Evolutionary conservation across 2,797 vertebrate genomes (phyloP), one percentile per base, ranked within the genome.

Genomic region (Lacerta bilineata): DNA sequence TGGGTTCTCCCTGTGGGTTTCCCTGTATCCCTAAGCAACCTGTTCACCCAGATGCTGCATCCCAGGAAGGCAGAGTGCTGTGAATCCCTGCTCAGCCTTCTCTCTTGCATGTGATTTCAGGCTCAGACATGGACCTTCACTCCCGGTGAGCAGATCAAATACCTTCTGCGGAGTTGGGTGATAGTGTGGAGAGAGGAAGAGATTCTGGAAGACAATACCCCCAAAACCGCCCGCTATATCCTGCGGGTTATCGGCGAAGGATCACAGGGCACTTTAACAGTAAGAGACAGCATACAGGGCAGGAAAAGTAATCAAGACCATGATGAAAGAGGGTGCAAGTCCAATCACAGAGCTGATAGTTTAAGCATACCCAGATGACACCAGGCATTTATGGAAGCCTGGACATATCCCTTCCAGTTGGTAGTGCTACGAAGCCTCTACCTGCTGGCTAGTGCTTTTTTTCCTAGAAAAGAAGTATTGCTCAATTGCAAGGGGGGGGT

Each of bases 61-160:
- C 29, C 6, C 0, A 29, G 83, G 18, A 6, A 3, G 5, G 68
- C 5, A 50, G 29, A 33, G 77, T 10, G 7, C 23, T 66, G 84
- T 59, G 20, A 85, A 4, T 17, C 9, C 86, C 68, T 61, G 50
- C 6, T 36, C 13, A 81, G 18, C 1, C 61, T 20, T 82, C 46
- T 41, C 82, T 87, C 29, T 0, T 15, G 80, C 10, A 88, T 96
- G 87, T 91, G 80, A 27, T 94, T 93, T 78, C 92, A 99, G 99
- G 94, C 94, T 23, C 97, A 98, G 93, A 95, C 83, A 0, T 99
- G 99, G 99, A 97, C 95, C 76, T 99, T 99, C 95, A 97, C 93
- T 68, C 99, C 99, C 23, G 75, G 95, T 89, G 97, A 96, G 84
- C 94, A 98, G 90, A 97, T 85, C 93, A 96, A 95, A 80, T 98